phyloP scores from a whole-genome alignment of 1,140 invertebrate genomes.

The Zeugodacus cucurbitae region DNA sequence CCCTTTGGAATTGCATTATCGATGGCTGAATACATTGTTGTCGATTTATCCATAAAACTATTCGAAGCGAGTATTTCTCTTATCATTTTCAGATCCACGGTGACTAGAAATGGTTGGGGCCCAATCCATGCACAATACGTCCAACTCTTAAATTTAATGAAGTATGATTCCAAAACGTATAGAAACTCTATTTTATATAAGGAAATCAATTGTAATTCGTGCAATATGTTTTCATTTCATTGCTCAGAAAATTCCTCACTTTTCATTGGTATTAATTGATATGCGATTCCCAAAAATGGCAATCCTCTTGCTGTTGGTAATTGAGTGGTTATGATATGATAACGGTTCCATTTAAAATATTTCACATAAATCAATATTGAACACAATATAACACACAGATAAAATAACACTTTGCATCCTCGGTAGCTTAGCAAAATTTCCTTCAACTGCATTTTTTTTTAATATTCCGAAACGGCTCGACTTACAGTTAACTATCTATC shows the following conservation, averaged over 20 bases:
- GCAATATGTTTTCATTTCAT: neutral
- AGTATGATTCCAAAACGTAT: conserved; percentile 7
- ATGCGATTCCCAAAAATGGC: neutral
- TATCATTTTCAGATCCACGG: conserved; percentile 22
- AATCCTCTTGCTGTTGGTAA: conserved; percentile 11
- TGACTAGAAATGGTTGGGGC: neutral
- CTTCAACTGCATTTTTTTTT: neutral
- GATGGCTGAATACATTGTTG: neutral
- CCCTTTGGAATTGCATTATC: conserved; percentile 16
- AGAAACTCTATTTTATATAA: conserved; percentile 12
- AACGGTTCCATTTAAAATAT: neutral
- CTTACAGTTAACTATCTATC: neutral
- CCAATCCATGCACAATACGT: conserved; percentile 7
- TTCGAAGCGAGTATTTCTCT: conserved; percentile 30
- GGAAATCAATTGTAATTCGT: neutral
- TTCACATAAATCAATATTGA: neutral
- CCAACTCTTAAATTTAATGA: neutral
- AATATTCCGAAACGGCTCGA: neutral
- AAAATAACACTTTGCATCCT: neutral
- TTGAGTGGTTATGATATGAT: neutral
- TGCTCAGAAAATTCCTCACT: neutral
- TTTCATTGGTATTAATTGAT: neutral
- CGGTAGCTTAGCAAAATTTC: neutral
- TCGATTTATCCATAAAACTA: neutral
- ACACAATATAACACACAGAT: neutral